These are phyloP conservation scores for Bombyx huttoni DNA, from an alignment of 2,888 invertebrate genomes.

Conservation along the genomic window DNA sequence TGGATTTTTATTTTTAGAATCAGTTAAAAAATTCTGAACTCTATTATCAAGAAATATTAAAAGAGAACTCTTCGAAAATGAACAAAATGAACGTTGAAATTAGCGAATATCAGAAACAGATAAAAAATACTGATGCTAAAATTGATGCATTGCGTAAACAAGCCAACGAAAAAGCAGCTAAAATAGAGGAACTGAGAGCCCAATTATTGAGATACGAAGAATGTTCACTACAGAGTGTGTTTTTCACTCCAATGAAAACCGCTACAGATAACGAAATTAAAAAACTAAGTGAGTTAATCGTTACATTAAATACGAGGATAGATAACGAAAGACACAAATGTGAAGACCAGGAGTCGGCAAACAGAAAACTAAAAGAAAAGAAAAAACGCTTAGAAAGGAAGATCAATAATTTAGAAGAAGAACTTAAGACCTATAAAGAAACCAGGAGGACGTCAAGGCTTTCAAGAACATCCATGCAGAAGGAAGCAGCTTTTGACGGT, in stretches of 20 bases:
- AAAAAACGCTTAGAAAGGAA: constrained; percentile 45
- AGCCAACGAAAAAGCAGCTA: constrained; percentile 52
- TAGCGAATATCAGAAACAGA: constrained; percentile 43
- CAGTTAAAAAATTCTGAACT: constrained; percentile 59
- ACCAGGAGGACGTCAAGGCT: constrained; percentile 33
- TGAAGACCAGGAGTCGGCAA: constrained; percentile 68
- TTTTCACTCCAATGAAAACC: constrained; percentile 65
- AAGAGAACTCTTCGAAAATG: constrained; percentile 61
- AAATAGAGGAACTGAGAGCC: constrained; percentile 58
- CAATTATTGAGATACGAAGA: constrained; percentile 58
- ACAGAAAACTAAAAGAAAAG: constrained; percentile 71
- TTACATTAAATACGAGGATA: constrained; percentile 69
- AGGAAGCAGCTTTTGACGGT: constrained; percentile 21
- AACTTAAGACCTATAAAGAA: constrained; percentile 33
- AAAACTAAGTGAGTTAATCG: constrained; percentile 71
- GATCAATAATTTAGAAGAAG: constrained; percentile 30
- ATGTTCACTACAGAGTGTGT: constrained; percentile 59
- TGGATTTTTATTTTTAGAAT: constrained; percentile 34
- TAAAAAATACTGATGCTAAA: constrained; percentile 61
- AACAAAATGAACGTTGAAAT: constrained; percentile 57
- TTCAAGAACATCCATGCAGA: constrained; percentile 31
- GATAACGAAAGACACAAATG: constrained; percentile 72
- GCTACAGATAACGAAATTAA: constrained; percentile 76
- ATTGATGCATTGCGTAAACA: constrained; percentile 62
- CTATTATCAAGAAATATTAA: constrained; percentile 62